phyloP scores from a whole-genome alignment of 2,888 invertebrate species.

The Itoplectis maculator region DNA sequence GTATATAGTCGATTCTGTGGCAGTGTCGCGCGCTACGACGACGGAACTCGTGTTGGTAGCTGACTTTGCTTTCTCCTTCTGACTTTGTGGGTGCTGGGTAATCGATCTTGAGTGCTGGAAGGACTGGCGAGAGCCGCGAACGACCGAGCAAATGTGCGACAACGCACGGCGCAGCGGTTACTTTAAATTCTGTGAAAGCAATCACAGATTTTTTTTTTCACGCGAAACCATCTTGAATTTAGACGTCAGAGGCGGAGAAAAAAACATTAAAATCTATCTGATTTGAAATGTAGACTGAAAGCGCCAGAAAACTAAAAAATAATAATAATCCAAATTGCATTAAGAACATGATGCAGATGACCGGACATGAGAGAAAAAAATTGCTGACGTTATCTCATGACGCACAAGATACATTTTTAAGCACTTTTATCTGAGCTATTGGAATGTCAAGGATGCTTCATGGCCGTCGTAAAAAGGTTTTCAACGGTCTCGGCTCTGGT shows the following conservation, averaged over 20 bases:
- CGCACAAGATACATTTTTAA: neutral
- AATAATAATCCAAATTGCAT: neutral
- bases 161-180: neutral
- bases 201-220: neutral
- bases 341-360: neutral
- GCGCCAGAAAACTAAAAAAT: neutral
- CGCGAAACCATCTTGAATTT: neutral
- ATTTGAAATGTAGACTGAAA: too few relatives aligned
- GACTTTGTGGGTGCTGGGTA: conserved; percentile 14
- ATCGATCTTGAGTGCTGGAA: conserved; percentile 16
- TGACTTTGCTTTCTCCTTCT: conserved; percentile 35
- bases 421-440: conserved; percentile 4
- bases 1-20: neutral
- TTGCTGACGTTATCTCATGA: conserved; percentile 11
- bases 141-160: neutral
- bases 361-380: neutral
- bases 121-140: neutral
- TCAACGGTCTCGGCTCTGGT: neutral
- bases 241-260: neutral
- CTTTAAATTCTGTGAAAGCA: neutral
- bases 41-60: conserved; percentile 7
- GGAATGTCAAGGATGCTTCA: conserved; percentile 23
- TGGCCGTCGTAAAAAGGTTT: conserved; percentile 4
- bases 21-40: conserved; percentile 10
- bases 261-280: neutral